Conservation (phyloP, 2,797 vertebrate species). For the Rhynchonycteris naso region DNA sequence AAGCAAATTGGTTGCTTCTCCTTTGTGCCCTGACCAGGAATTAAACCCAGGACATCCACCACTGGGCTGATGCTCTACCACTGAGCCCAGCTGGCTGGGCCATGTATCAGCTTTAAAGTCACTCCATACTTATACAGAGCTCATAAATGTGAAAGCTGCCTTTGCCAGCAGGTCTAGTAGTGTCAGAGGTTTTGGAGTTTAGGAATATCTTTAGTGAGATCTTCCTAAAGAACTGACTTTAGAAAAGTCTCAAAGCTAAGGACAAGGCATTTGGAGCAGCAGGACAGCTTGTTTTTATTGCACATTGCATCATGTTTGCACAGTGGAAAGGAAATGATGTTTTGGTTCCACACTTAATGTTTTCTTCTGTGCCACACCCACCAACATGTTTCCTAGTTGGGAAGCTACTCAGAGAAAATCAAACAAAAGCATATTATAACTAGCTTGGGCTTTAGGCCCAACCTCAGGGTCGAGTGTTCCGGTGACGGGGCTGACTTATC, state of each 20-base stretch:
- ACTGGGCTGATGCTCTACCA: too few species aligned
- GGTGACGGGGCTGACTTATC: neutral
- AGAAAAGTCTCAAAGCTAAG: constrained; percentile 19
- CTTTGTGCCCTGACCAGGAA: too few species aligned
- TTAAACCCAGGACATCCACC: too few species aligned
- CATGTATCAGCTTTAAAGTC: neutral
- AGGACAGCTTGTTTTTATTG: neutral
- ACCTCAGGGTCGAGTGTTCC: neutral
- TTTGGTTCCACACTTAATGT: neutral
- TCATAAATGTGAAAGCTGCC: neutral
- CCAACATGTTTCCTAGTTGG: neutral
- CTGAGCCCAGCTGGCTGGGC: too few species aligned
- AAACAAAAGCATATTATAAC: neutral
- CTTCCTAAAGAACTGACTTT: constrained; percentile 10
- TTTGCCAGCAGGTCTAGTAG: neutral
- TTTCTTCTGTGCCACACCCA: neutral
- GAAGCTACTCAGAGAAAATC: neutral
- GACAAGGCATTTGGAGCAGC: neutral
- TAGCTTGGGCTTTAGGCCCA: neutral
- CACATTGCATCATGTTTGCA: neutral
- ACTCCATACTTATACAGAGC: neutral
- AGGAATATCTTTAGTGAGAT: neutral
- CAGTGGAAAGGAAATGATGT: neutral
- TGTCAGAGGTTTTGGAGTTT: neutral
- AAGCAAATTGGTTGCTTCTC: too few species aligned